Evolutionary conservation across 2,888 invertebrate species (phyloP), one percentile per base, ranked within the genome.

Genomic region (Cheilosia impressa): DNA sequence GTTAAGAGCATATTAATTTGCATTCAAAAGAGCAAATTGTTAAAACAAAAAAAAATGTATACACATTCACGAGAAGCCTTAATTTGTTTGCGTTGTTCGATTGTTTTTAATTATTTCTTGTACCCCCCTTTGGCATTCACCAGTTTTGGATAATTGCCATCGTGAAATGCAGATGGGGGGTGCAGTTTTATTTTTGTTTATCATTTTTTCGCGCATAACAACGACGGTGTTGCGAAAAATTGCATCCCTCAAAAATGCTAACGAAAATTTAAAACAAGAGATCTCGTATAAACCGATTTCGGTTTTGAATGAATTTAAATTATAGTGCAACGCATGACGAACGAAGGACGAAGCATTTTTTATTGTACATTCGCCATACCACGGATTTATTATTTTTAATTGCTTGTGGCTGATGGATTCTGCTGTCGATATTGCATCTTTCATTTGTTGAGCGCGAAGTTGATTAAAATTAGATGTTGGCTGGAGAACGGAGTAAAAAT

Each of bases 251-350:
- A 38, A 76, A 66, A 82, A 72, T 66, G 19, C 43, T 43, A 43
- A 58, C 15, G 52, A 10, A 68, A 19, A 34, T n/a, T 5, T 2
- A 41, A 9, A 31, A 31, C 9, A 31, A 31, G 31, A 24, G 24
- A 31, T 47, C 15, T 47, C 27, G 17, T 19, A 58, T 6, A 22
- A 34, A 19, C 31, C 24, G 50, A 43, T 47, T 60, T 53, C 41
- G 24, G 43, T 43, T 83, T 83, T 83, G 78, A 78, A 78, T 78
- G 68, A 52, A 83, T 83, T 78, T 52, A 24, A 75, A 83, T 83
- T 83, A 83, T 83, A 69, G 72, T 43, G 69, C 50, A 63, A 69
- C 3, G 4, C 22, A 13, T 15, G 2, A 24, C 13, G 22, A 52
- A 52, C 22, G 22, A 52, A 22, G 19, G 19, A 50, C 13, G 13